A percentile compares a stretch with the other conserved stretches of the same genome.
These are phyloP conservation scores for Luperina nickerlii DNA, from an alignment of 2,888 invertebrate species.

Conservation along the genomic window DNA sequence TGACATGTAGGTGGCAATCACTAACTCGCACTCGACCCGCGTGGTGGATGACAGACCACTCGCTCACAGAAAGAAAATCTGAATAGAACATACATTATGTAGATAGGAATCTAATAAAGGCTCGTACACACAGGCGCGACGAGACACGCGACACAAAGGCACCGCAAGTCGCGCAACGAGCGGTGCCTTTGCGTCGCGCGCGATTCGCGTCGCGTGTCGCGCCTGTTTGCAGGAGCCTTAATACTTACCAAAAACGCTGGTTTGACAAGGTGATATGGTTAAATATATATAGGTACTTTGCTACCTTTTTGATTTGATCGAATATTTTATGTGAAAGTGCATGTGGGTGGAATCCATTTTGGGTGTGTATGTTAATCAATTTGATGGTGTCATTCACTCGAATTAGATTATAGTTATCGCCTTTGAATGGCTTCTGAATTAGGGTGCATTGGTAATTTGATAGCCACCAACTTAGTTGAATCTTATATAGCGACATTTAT, in stretches of 20 bases:
- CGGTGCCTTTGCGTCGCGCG: too few species aligned
- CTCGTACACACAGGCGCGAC: too few species aligned
- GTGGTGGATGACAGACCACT: background rate
- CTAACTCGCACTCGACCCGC: background rate
- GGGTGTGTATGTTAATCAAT: constrained; percentile 28
- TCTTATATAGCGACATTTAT: too few species aligned
- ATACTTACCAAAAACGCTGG: background rate
- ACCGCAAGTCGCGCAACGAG: too few species aligned
- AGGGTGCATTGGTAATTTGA: background rate
- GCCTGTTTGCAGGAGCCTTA: too few species aligned
- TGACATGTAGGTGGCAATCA: background rate
- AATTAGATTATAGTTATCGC: constrained; percentile 22
- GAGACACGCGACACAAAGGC: too few species aligned
- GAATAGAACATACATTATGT: too few species aligned
- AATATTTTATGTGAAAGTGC: constrained; percentile 30
- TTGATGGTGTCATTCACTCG: constrained; percentile 36
- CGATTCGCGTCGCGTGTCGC: too few species aligned
- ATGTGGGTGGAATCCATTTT: constrained; percentile 36
- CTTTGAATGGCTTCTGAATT: constrained; percentile 22
- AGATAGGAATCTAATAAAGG: background rate
- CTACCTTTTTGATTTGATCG: background rate
- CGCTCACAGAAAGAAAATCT: background rate
- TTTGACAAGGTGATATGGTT: background rate
- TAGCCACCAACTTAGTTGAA: background rate
- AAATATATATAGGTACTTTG: too few species aligned